Base-by-base conservation (phyloP, 1,140 invertebrate species). In the Trypoxylus dichotomus region DNA sequence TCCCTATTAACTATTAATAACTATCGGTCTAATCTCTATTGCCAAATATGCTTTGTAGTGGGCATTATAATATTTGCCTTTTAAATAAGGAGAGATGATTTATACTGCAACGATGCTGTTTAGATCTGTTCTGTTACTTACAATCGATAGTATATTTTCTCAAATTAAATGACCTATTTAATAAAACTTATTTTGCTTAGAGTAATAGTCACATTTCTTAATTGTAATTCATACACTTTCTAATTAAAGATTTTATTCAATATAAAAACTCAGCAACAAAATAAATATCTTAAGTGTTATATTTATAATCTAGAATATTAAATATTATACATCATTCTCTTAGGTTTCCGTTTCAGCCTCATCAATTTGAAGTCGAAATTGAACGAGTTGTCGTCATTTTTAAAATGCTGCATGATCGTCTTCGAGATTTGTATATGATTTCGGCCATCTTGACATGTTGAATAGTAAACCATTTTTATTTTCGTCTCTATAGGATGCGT, bases 351-450 rank as follows among this genome's bases (percentile, higher is more conserved):
- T 77, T 84, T 83, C 60, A 80, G 21, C 74, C 82, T 82, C 42
- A 80, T 68, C 60, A 85, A 82, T 58, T 80, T 81, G 77, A 81
- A 85, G 60, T 84, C 81, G 77, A 85, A 85, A 73, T 81, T 80
- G 21, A 85, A 79, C 25, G 79, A 82, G 58, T 83, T 84, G 72
- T 82, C 78, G 2, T 79, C 76, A 60, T 84, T 81, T 47, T 81
- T 82, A 32, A 85, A 85, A 68, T 85, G 82, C 29, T 81, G 77
- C 32, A 84, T 79, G 10, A 85, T 84, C 3, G 76, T 63, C 74
- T 80, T 84, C 24, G 84, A 84, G 27, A 85, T 82, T 58, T 82
- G 80, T 24, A 85, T 80, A 73, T 80, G 81, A 77, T 84, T 84
- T 77, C 79, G 80, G 15, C 83, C 83, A 47, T 83, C 80, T n/a